Conservation (phyloP, 64 coral and sea anemone genomes). For the Dendrophyllia cribrosa region DNA sequence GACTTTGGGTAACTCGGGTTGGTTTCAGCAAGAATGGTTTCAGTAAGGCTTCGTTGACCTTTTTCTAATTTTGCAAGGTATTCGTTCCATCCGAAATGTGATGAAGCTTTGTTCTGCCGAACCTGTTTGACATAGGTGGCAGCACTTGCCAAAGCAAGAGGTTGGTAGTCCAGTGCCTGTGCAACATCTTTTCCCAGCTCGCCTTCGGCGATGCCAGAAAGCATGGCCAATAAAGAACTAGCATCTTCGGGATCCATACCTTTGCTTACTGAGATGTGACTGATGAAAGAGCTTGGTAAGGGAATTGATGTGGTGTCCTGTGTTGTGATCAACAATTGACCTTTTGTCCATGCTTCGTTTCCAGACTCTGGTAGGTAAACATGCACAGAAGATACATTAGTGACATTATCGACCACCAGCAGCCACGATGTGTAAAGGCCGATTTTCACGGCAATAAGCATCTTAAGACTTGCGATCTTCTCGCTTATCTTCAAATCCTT, state of each 20-base stretch:
- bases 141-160: conserved; percentile 22
- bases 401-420: conserved; percentile 73
- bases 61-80: background rate
- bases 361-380: conserved; percentile 30
- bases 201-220: background rate
- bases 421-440: conserved; percentile 29
- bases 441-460: conserved; percentile 11
- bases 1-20: conserved; percentile 24
- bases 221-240: background rate
- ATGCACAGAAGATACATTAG: conserved; percentile 16
- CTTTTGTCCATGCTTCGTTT: conserved; percentile 31
- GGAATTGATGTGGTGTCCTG: conserved; percentile 1
- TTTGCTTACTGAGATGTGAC: conserved; percentile 16
- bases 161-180: conserved; percentile 26
- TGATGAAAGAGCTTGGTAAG: too few relatives aligned
- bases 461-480: background rate
- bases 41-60: background rate
- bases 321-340: conserved; percentile 48
- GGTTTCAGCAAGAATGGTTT: background rate
- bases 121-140: conserved; percentile 3
- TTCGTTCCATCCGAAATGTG: background rate
- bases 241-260: conserved; percentile 3
- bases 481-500: background rate
- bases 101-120: background rate
- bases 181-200: background rate